Evolutionary conservation across 2,113 vertebrate species (phyloP).

Genomic region (Laterallus jamaicensis): DNA sequence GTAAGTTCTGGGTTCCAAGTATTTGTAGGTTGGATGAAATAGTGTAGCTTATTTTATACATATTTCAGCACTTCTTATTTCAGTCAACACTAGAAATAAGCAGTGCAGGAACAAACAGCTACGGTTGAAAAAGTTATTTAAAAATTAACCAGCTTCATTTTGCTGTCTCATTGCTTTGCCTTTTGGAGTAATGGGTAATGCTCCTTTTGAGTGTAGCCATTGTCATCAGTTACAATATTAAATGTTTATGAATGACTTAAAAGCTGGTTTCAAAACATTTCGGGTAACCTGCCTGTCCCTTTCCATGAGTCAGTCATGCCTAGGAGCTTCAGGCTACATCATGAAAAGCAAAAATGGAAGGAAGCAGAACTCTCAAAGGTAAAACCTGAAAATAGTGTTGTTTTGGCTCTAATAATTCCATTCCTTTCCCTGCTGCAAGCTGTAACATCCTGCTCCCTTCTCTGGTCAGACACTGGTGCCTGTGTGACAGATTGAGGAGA

Average conservation of each 20-base stretch:
- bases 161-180: neutral
- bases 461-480: neutral
- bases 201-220: neutral
- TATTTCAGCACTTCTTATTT: neutral
- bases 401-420: neutral
- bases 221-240: neutral
- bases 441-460: neutral
- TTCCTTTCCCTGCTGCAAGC: neutral
- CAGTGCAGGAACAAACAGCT: neutral
- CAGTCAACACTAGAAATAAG: neutral
- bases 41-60: neutral
- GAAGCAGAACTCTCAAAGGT: neutral
- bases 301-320: neutral
- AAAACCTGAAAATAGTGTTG: neutral
- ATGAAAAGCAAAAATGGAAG: neutral
- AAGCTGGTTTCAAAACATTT: neutral
- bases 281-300: neutral
- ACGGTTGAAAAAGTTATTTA: neutral
- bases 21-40: slow-evolving; percentile 26
- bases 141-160: neutral
- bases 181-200: neutral
- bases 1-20: neutral
- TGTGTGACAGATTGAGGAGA: neutral
- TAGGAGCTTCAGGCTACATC: neutral
- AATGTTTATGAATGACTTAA: neutral